Conservation (phyloP, 2,797 vertebrate species). For the Gadopsis bispinosus region DNA sequence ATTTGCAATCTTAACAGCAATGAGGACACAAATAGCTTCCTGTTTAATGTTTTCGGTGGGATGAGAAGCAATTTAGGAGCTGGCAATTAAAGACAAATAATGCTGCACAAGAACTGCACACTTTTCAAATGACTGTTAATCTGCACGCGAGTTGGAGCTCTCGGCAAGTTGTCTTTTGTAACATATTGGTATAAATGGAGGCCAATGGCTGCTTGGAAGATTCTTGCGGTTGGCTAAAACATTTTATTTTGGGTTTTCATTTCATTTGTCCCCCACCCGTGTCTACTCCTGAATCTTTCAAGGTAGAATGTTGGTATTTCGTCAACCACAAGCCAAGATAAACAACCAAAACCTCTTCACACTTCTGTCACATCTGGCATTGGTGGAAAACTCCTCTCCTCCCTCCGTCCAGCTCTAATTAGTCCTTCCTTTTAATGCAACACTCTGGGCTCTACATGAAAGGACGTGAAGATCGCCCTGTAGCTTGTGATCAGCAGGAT, state of each 20-base stretch:
- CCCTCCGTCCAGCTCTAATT: slow-evolving; percentile 18
- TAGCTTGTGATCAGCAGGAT: slow-evolving; percentile 36
- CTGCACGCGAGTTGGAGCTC: background rate
- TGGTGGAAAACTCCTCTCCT: slow-evolving; percentile 8
- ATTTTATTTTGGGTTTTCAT: background rate
- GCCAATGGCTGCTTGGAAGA: background rate
- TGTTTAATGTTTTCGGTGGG: slow-evolving; percentile 37
- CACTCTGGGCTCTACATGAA: slow-evolving; percentile 44
- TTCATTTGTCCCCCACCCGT: background rate
- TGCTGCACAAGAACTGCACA: slow-evolving; percentile 12
- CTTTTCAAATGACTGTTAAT: slow-evolving; percentile 26
- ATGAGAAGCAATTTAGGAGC: slow-evolving; percentile 27
- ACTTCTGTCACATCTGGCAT: slow-evolving; percentile 17
- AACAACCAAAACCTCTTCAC: slow-evolving; percentile 18
- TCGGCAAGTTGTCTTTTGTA: slow-evolving; percentile 8
- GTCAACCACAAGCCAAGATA: slow-evolving; percentile 12
- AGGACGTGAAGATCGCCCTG: slow-evolving; percentile 22
- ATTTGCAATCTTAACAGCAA: slow-evolving; percentile 46
- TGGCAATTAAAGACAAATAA: slow-evolving; percentile 36
- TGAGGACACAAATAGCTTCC: slow-evolving; percentile 38
- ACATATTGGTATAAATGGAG: slow-evolving; percentile 5
- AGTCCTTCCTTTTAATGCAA: slow-evolving; percentile 40
- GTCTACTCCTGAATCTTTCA: background rate
- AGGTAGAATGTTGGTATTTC: background rate
- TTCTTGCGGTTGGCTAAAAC: background rate